phyloP scores from a whole-genome alignment of 2,113 vertebrate species.

The Glareola pratincola region DNA sequence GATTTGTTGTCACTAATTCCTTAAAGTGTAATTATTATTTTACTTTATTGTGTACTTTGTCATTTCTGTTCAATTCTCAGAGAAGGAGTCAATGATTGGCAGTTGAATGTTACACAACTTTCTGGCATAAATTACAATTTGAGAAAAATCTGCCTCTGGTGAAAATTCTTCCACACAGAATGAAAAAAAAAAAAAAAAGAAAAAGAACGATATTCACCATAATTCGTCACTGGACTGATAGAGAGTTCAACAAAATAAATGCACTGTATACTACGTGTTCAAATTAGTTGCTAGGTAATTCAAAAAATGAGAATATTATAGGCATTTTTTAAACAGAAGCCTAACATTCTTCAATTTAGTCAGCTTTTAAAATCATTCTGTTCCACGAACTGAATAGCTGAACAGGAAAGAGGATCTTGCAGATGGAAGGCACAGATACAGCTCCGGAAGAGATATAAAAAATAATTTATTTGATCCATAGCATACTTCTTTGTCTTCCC shows the following conservation, averaged over 20 bases:
- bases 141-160: neutral
- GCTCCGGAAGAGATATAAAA: neutral
- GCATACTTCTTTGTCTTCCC: neutral
- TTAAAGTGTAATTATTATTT: neutral
- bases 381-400: neutral
- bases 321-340: neutral
- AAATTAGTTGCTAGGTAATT: neutral
- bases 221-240: neutral
- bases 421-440: slow-evolving; percentile 2
- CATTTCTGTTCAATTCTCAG: neutral
- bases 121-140: neutral
- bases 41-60: neutral
- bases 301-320: neutral
- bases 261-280: neutral
- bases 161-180: neutral
- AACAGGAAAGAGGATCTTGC: neutral
- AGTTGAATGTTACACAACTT: neutral
- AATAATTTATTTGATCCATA: slow-evolving; percentile 32
- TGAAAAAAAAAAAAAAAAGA: neutral
- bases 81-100: neutral
- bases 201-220: neutral
- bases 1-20: neutral
- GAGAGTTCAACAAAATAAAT: neutral
- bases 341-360: neutral
- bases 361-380: neutral